phyloP scores from a whole-genome alignment of 1,140 invertebrate genomes.

The Tetramorium alpestre region DNA sequence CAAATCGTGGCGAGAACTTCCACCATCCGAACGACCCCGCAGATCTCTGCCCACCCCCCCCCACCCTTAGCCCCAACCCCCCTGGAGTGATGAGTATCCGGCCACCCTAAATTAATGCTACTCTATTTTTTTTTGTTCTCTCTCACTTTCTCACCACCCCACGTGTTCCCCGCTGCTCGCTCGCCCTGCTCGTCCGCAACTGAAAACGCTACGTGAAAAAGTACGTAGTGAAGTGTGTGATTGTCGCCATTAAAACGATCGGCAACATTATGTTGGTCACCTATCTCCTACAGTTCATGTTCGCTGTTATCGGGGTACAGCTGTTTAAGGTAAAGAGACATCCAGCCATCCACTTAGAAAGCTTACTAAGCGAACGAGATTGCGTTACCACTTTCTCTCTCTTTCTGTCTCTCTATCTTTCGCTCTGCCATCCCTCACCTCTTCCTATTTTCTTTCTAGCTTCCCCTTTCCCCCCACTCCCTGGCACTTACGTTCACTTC shows the following conservation, averaged over 20 bases:
- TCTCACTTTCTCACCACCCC: constrained; percentile 81
- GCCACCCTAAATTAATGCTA: constrained; percentile 80
- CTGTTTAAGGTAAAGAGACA: constrained; percentile 97
- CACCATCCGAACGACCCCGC: constrained; percentile 4
- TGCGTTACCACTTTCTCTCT: constrained; percentile 50
- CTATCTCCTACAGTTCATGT: constrained; percentile 99
- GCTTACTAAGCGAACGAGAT: constrained; percentile 61
- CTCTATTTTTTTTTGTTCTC: constrained; percentile 82
- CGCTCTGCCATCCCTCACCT: neutral
- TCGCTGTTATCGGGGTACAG: constrained; percentile 99
- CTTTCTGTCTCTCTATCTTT: constrained; percentile 15
- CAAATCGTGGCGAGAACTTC: constrained; percentile 51
- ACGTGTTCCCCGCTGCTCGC: constrained; percentile 82
- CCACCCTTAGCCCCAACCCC: neutral
- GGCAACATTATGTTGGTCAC: constrained; percentile 99
- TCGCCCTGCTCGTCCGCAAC: constrained; percentile 82
- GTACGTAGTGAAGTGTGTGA: constrained; percentile 99
- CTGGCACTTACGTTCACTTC: constrained; percentile 1
- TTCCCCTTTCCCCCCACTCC: neutral
- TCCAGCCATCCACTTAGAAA: constrained; percentile 73
- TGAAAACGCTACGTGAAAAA: constrained; percentile 85
- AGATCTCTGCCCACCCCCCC: constrained; percentile 10
- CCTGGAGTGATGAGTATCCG: constrained; percentile 55
- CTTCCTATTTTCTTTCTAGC: constrained; percentile 21
- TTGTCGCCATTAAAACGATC: constrained; percentile 99